Percentiles rank a stretch among this genome's conserved stretches.
Conservation (phyloP, 2,797 vertebrate species). For the Enteromius viviparus region DNA sequence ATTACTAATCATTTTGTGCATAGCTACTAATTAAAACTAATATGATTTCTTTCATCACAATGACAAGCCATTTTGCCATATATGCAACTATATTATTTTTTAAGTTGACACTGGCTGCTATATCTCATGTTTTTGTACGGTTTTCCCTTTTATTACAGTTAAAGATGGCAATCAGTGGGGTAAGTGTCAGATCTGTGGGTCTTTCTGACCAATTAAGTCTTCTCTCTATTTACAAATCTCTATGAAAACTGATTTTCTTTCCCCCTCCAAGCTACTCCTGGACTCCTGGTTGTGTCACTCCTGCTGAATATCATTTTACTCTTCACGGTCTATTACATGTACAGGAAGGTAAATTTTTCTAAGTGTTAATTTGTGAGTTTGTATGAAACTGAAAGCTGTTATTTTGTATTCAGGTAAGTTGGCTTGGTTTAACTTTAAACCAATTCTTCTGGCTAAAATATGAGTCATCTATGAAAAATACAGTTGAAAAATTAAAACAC, state of each 20-base stretch:
- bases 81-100: neutral
- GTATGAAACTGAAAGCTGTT: neutral
- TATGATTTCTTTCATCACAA: neutral
- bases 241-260: neutral
- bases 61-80: neutral
- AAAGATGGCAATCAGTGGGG: neutral
- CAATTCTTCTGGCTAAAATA: too few species aligned
- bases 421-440: too few species aligned
- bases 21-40: neutral
- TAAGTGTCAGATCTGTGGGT: neutral
- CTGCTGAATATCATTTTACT: neutral
- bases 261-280: neutral
- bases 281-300: neutral
- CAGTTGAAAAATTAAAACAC: too few species aligned
- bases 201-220: neutral
- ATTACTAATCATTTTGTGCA: neutral
- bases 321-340: neutral
- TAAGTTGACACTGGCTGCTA: neutral
- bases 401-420: neutral
- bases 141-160: constrained; percentile 8
- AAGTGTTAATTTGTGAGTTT: neutral
- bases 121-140: neutral
- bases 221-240: neutral
- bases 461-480: too few species aligned
- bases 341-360: neutral